phyloP scores from a whole-genome alignment of 1,140 invertebrate genomes.

The Lepidurus couesii region DNA sequence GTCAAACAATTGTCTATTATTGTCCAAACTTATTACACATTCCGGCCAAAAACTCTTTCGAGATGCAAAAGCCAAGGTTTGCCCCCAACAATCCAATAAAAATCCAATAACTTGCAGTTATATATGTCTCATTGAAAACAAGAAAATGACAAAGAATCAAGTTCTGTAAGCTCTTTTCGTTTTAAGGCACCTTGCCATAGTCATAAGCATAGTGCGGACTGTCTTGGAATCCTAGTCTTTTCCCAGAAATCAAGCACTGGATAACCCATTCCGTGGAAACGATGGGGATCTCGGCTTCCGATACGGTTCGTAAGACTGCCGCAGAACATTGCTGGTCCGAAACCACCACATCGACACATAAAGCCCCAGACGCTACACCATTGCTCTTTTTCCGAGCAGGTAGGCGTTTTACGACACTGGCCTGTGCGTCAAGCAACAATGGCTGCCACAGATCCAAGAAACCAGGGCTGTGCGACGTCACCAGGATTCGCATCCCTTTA shows the following conservation, averaged over 20 bases:
- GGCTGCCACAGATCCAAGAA: conserved; percentile 33
- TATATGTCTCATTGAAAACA: too few species aligned
- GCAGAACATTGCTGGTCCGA: conserved; percentile 20
- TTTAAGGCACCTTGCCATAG: background rate
- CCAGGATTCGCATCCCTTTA: conserved; percentile 9
- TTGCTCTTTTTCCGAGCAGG: conserved; percentile 13
- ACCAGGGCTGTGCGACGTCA: background rate
- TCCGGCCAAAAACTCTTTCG: too few species aligned
- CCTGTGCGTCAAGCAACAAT: conserved; percentile 28
- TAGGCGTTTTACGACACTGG: conserved; percentile 13
- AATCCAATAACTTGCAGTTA: too few species aligned
- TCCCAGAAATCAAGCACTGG: conserved; percentile 30
- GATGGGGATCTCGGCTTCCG: conserved; percentile 17
- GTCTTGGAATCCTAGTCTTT: background rate
- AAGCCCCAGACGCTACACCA: background rate
- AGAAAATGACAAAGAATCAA: too few species aligned
- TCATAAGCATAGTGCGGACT: background rate
- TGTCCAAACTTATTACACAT: too few species aligned
- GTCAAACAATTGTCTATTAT: too few species aligned
- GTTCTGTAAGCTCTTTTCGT: too few species aligned
- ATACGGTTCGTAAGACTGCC: conserved; percentile 2
- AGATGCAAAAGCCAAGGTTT: too few species aligned
- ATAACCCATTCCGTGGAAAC: conserved; percentile 32
- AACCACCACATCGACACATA: conserved; percentile 28
- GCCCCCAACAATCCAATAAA: too few species aligned